A percentile compares a stretch with the other conserved stretches of the same genome.
phyloP scores from a whole-genome alignment of 2,888 invertebrate species.

The Philereme transversata region DNA sequence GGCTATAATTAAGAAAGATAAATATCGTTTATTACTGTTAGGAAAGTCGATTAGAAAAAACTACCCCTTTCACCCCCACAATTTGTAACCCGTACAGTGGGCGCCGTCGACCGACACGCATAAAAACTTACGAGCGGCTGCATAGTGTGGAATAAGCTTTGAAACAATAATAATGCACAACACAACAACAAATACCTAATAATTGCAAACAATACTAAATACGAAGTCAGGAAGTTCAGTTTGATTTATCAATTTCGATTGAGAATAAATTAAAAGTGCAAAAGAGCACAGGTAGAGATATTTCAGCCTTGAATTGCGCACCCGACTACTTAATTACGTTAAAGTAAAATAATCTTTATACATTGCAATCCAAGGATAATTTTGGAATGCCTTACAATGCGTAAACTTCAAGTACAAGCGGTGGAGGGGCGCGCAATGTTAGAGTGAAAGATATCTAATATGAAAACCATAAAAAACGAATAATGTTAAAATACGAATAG shows the following conservation, averaged over 20 bases:
- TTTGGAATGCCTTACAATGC: too few relatives aligned
- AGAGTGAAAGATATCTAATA: too few relatives aligned
- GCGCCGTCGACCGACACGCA: conserved; percentile 75
- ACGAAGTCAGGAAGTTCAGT: too few relatives aligned
- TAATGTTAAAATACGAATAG: too few relatives aligned
- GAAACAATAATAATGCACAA: conserved; percentile 9
- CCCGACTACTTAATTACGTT: too few relatives aligned
- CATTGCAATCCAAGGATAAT: too few relatives aligned
- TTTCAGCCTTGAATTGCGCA: too few relatives aligned
- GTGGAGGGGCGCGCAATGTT: too few relatives aligned
- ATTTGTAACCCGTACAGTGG: conserved; percentile 84
- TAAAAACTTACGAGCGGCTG: conserved; percentile 64
- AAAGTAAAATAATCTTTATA: too few relatives aligned
- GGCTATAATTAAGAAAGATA: conserved; percentile 84
- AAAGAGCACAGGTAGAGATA: too few relatives aligned
- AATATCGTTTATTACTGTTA: conserved; percentile 84
- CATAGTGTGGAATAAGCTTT: conserved; percentile 54
- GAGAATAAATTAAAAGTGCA: not conserved
- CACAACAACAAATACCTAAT: not conserved
- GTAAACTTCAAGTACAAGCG: too few relatives aligned
- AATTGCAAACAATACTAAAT: not conserved
- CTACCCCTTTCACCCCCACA: conserved; percentile 84
- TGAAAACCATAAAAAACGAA: too few relatives aligned
- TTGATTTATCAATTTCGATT: not conserved
- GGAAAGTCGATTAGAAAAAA: conserved; percentile 83